A percentile compares a stretch with the other conserved stretches of the same genome.
Conservation (phyloP, 2,113 vertebrate species). For the Xenopus borealis region DNA sequence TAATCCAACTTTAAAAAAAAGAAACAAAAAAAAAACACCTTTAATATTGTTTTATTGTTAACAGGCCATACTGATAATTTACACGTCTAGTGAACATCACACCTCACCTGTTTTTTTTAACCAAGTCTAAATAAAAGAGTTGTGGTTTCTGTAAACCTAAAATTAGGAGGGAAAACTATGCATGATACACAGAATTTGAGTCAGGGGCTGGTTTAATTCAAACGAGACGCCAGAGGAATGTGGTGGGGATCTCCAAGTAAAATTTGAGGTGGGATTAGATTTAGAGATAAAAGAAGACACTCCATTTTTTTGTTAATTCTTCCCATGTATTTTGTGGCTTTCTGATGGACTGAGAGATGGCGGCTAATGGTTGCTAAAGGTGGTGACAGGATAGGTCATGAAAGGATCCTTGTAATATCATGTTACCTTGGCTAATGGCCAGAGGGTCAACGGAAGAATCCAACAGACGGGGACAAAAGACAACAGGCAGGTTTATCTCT, state of each 20-base stretch:
- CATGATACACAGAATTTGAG: neutral
- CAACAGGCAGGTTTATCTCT: slow-evolving; percentile 53
- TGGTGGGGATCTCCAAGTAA: slow-evolving; percentile 28
- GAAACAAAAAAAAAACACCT: too few species aligned
- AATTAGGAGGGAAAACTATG: neutral
- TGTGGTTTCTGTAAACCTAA: neutral
- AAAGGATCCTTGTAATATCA: slow-evolving; percentile 67
- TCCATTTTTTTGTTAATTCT: slow-evolving; percentile 34
- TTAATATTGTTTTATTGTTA: too few species aligned
- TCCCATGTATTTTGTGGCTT: slow-evolving; percentile 34
- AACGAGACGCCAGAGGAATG: slow-evolving; percentile 23
- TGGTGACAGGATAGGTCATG: slow-evolving; percentile 61
- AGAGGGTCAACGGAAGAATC: slow-evolving; percentile 66
- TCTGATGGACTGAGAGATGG: slow-evolving; percentile 56
- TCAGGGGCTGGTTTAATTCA: neutral
- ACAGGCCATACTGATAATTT: too few species aligned
- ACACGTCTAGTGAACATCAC: too few species aligned
- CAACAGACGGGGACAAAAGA: slow-evolving; percentile 48
- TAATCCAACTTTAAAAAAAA: too few species aligned
- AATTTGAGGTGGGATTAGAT: slow-evolving; percentile 43
- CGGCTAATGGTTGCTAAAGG: slow-evolving; percentile 72
- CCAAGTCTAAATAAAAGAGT: neutral
- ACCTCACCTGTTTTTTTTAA: neutral
- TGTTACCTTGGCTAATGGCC: slow-evolving; percentile 69
- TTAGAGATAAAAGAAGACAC: slow-evolving; percentile 42